phyloP scores from a whole-genome alignment of 2,797 vertebrate genomes.

The Trachops cirrhosus region DNA sequence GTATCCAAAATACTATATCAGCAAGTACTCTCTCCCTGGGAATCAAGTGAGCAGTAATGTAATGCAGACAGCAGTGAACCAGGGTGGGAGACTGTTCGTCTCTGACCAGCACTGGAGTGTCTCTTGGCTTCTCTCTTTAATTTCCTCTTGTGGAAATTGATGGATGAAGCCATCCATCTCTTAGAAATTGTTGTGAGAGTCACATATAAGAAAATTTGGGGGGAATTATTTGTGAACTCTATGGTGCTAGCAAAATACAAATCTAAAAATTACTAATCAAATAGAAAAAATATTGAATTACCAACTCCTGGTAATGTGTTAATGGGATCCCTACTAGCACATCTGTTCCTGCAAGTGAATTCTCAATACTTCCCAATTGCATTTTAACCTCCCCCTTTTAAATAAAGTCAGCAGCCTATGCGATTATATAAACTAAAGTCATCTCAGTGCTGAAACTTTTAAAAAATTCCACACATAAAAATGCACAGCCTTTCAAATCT shows the following conservation, averaged over 20 bases:
- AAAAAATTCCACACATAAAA: slow-evolving; percentile 63
- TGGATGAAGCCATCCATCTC: not conserved
- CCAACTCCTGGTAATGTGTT: not conserved
- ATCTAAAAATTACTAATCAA: not conserved
- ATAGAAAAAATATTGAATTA: not conserved
- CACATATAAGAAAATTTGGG: not conserved
- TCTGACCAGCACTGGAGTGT: fast-evolving
- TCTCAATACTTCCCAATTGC: not conserved
- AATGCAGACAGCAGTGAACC: not conserved
- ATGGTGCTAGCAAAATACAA: not conserved
- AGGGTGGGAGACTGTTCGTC: not conserved
- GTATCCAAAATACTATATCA: not conserved
- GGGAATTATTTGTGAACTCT: not conserved
- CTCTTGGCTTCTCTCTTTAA: not conserved
- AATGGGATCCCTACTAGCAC: not conserved
- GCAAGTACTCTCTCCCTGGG: not conserved
- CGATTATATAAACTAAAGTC: slow-evolving; percentile 32
- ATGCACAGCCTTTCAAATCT: slow-evolving; percentile 73
- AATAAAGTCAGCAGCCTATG: slow-evolving; percentile 22
- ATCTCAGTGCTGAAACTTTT: slow-evolving; percentile 46
- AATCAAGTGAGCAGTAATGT: not conserved
- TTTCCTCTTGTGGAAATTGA: not conserved
- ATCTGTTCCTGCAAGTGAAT: not conserved
- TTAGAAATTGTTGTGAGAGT: not conserved
- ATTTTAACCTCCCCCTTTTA: not conserved